Conservation (phyloP, 2,113 vertebrate species). For the Eulacestoma nigropectus region DNA sequence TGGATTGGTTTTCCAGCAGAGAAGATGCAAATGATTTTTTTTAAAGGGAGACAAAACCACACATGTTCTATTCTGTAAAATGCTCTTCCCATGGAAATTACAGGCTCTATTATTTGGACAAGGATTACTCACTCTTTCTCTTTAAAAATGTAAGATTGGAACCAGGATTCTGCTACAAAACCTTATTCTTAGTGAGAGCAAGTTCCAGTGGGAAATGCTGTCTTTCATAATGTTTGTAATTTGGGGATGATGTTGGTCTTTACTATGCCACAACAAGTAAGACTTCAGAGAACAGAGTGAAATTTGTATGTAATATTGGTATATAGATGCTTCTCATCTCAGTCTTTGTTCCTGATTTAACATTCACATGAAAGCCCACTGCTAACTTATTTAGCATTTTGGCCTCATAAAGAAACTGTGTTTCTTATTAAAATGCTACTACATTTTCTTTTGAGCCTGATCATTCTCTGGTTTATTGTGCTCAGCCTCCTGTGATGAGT, state of each 20-base stretch:
- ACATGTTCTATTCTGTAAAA: background rate
- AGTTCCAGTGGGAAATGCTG: background rate
- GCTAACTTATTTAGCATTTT: slow-evolving; percentile 11
- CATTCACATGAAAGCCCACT: background rate
- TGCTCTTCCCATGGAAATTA: background rate
- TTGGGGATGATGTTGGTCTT: background rate
- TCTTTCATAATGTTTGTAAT: background rate
- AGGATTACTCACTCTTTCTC: background rate
- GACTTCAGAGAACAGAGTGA: background rate
- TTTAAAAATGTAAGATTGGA: background rate
- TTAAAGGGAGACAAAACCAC: background rate
- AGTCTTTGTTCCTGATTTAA: background rate
- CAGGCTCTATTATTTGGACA: background rate
- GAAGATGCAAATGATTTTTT: background rate
- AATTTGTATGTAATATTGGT: background rate
- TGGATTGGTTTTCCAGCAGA: background rate
- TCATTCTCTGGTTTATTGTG: background rate
- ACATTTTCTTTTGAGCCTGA: background rate
- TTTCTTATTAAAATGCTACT: background rate
- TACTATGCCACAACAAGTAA: background rate
- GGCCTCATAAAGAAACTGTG: background rate
- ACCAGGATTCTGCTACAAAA: background rate
- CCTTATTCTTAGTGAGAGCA: background rate
- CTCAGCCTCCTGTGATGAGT: background rate
- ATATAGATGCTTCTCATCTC: background rate